phyloP scores from a whole-genome alignment of 2,797 vertebrate genomes.

The Thunnus albacares region DNA sequence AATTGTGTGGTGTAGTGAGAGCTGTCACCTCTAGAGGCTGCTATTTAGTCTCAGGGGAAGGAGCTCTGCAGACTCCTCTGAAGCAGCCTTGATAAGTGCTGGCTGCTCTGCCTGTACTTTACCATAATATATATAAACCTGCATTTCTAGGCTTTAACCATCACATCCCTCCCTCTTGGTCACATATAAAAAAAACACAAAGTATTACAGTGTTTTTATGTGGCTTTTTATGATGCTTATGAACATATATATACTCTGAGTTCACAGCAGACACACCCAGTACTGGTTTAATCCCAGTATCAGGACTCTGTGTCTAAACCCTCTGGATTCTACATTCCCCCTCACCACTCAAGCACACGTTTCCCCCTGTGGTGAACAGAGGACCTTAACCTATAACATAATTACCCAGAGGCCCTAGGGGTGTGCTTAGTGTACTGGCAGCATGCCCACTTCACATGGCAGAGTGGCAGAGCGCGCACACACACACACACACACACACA shows the following conservation, averaged over 20 bases:
- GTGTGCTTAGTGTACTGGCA: constrained; percentile 15
- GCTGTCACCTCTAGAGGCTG: constrained; percentile 18
- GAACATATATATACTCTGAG: neutral
- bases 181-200: neutral
- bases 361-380: constrained; percentile 1
- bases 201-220: neutral
- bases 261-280: constrained; percentile 45
- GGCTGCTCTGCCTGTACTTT: neutral
- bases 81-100: neutral
- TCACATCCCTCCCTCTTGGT: neutral
- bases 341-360: constrained; percentile 12
- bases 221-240: neutral
- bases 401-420: constrained; percentile 43
- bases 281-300: constrained; percentile 29
- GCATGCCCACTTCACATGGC: constrained; percentile 24
- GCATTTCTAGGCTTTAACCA: neutral
- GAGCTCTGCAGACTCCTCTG: neutral
- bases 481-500: neutral
- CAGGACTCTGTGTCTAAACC: constrained; percentile 11
- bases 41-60: constrained; percentile 10
- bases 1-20: constrained; percentile 1
- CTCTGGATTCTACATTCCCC: constrained; percentile 7
- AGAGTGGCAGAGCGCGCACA: neutral
- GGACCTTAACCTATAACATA: constrained; percentile 21
- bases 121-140: neutral